Evolutionary conservation across 2,888 invertebrate species (phyloP), one percentile per base, ranked within the genome.

Genomic region (Diadegma fenestrale): DNA sequence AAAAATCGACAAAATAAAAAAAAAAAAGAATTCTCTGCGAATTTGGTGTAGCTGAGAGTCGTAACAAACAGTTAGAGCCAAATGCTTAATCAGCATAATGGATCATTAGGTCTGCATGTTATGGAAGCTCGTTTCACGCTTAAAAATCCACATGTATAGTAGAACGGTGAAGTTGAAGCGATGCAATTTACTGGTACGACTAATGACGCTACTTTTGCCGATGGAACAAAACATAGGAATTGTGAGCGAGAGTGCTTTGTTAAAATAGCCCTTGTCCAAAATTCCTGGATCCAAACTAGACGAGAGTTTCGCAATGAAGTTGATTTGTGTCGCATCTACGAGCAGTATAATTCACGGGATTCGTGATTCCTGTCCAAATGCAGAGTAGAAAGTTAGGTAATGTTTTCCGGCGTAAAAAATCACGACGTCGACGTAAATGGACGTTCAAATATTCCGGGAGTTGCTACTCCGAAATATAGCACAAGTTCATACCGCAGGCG

Each of bases 261-360:
- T 26, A 10, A 12, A 64, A 22, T 43, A 69, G 75, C 69, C 58
- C 68, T 69, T 19, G 76, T 45, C 58, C 45, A 82, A 51, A 68
- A 68, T 45, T 51, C 68, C 37, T 58, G 26, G 22, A 33, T 17
- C 22, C 37, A 33, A n/a, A 17, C 26, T 33, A 19, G 72, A 17
- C 17, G 37, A 58, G 37, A 58, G 58, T 14, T 22, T 45, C 17
- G 12, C 26, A 22, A 51, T 17, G 26, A 1, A 64, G 41, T 51
- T 71, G 82, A 77, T 71, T 71, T 77, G 77, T 71, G 71, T 64
- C 45, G n/a, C 22, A 64, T n/a, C 82, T 10, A 43, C 71, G n/a
- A 69, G 71, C 37, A 37, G 33, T 51, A 63, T 82, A 76, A 71
- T 77, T 77, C 54, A 64, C 71, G 64, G 54, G 43, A 48, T 30